Evolutionary conservation across 2,888 invertebrate species (phyloP), one percentile per base, ranked within the genome.

Genomic region (Tipula lateralis): DNA sequence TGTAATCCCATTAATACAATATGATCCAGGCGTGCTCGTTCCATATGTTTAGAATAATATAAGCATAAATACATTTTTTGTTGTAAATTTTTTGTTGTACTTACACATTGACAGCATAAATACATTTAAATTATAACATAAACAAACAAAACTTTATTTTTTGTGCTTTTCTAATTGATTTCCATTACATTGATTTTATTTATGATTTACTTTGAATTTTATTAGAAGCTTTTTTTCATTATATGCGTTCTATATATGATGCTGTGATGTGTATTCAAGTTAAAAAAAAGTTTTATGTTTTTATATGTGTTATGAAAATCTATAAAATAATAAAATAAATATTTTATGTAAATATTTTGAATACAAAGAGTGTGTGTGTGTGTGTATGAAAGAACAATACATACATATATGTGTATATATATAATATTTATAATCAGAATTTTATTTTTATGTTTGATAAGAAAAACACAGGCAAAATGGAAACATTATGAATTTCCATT

Each of bases 141-240:
- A 66, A 66, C 66, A 24, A 66, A 66, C 24, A 66, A 66, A 66
- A 19, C 9, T 66, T 66, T 50, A 50, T 50, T 16, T 24, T 66
- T 66, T 66, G 9, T 66, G 24, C 66, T 66, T 66, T 66, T 66
- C 66, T 66, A 66, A 66, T 66, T 66, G 66, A 66, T 66, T 66
- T 66, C 66, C 66, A 66, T 24, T 66, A 66, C 66, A 66, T 66
- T 66, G 66, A 66, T 66, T 66, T 66, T 24, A 66, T 66, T 9
- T 66, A 9, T 66, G 13, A 66, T 24, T 66, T 9, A 24, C 66
- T 24, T 24, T 66, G 66, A 9, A 66, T 66, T 66, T 66, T 66
- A 66, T 66, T 66, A 24, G 66, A 66, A 66, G 66, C 44, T 66
- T 66, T 66, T 44, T 44, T 44, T 44, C 16, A 16, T n/a, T 44